Evolutionary conservation across 2,113 vertebrate genomes (phyloP).

Genomic region (Ceratotherium simum): DNA sequence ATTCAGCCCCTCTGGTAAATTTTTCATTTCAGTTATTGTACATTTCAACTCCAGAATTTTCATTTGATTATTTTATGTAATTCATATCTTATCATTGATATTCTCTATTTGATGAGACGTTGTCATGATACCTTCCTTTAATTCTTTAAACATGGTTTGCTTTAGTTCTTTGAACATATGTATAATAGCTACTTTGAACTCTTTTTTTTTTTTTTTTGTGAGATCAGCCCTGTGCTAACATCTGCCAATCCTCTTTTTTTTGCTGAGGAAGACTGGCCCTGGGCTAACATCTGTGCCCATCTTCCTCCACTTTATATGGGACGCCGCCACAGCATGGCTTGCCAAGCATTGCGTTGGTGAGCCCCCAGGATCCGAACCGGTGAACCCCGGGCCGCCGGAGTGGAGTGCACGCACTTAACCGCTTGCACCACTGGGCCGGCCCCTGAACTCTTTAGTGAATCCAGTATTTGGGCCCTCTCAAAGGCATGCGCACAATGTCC

Average conservation of each 20-base stretch:
- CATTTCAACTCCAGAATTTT: slow-evolving; percentile 4
- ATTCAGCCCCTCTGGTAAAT: background rate
- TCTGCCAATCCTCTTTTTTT: too few relatives aligned
- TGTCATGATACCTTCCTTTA: background rate
- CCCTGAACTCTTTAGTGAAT: background rate
- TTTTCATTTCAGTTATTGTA: slow-evolving; percentile 34
- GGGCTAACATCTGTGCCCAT: too few relatives aligned
- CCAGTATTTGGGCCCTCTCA: background rate
- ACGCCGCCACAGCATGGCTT: too few relatives aligned
- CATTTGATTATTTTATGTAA: background rate
- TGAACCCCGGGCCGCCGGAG: too few relatives aligned
- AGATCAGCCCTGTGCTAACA: too few relatives aligned
- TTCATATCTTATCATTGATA: slow-evolving; percentile 23
- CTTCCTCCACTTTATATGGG: too few relatives aligned
- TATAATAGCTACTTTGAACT: slow-evolving; percentile 21
- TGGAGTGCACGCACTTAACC: too few relatives aligned
- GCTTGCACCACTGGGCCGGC: too few relatives aligned
- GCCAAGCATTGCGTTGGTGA: too few relatives aligned
- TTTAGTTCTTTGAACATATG: slow-evolving; percentile 47
- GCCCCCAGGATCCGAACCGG: too few relatives aligned
- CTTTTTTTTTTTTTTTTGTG: background rate
- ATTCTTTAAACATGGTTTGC: slow-evolving; percentile 26
- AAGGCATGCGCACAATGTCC: background rate
- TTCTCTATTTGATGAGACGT: slow-evolving; percentile 1
- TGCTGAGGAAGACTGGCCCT: too few relatives aligned